Percentiles rank a stretch among this genome's conserved stretches.
Evolutionary conservation across 2,888 invertebrate species (phyloP).

Genomic region (Galerucella calmariensis): DNA sequence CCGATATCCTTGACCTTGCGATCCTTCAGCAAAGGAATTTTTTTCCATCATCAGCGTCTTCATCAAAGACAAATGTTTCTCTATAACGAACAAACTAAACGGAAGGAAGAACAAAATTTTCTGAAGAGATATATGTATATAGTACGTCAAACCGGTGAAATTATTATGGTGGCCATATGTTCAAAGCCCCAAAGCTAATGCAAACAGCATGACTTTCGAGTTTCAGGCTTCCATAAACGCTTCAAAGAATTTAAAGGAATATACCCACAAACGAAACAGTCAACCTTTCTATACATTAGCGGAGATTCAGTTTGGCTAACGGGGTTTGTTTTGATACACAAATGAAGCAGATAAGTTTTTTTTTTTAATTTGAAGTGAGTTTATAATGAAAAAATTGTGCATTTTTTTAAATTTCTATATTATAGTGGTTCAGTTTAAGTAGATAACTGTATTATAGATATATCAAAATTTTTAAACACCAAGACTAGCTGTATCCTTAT

Average conservation of each 20-base stretch:
- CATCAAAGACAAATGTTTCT: conserved; percentile 9
- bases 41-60: conserved; percentile 22
- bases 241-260: conserved; percentile 34
- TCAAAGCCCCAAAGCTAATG: conserved; percentile 42
- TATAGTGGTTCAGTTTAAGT: too few species aligned
- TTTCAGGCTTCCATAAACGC: conserved; percentile 27
- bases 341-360: too few species aligned
- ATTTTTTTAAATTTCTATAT: too few species aligned
- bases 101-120: conserved; percentile 46
- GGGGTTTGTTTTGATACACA: neutral
- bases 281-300: conserved; percentile 12
- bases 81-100: too few species aligned
- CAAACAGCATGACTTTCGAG: conserved; percentile 41
- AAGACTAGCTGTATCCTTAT: too few species aligned
- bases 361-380: too few species aligned
- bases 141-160: conserved; percentile 43
- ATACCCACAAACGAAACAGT: conserved; percentile 17
- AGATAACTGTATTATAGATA: too few species aligned
- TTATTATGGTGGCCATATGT: conserved; percentile 53
- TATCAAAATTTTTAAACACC: too few species aligned
- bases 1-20: conserved; percentile 10
- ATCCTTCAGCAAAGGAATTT: conserved; percentile 2
- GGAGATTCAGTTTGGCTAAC: neutral
- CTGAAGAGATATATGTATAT: conserved; percentile 35
- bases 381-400: too few species aligned